These are phyloP conservation scores for Miniopterus natalensis DNA, from an alignment of 2,113 vertebrate species.

Conservation along the genomic window DNA sequence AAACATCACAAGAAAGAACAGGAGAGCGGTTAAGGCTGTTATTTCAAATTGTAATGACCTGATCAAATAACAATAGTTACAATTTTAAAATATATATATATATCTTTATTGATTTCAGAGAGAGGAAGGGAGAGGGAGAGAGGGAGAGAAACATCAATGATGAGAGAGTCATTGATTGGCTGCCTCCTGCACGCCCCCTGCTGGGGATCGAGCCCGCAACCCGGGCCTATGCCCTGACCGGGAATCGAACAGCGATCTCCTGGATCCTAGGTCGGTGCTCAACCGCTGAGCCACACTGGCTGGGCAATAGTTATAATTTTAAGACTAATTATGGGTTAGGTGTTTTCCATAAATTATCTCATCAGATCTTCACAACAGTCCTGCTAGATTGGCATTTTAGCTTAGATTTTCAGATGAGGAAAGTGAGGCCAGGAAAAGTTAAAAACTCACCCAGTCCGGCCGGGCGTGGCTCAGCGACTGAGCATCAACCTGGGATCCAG, in stretches of 20 bases:
- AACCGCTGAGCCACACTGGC: too few species aligned
- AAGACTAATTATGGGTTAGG: not conserved
- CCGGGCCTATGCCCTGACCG: too few species aligned
- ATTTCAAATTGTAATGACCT: not conserved
- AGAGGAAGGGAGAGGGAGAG: too few species aligned
- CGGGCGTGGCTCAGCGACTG: too few species aligned
- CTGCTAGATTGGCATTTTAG: not conserved
- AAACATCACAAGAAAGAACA: conserved; percentile 39
- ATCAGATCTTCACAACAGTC: not conserved
- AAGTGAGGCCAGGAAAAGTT: not conserved
- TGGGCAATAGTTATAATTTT: conserved; percentile 6
- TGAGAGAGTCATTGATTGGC: too few species aligned
- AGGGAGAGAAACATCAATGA: too few species aligned
- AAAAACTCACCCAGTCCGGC: not conserved
- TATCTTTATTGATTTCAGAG: too few species aligned
- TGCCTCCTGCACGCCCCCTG: too few species aligned
- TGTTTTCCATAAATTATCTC: not conserved
- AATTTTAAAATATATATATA: not conserved
- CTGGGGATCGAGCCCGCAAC: too few species aligned
- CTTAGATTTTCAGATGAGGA: not conserved
- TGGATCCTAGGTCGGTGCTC: too few species aligned
- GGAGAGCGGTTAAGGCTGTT: not conserved
- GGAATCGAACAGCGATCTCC: too few species aligned
- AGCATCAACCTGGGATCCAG: too few species aligned
- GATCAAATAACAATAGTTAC: conserved; percentile 17